These are phyloP conservation scores for Lepus oiostolus DNA, from an alignment of 2,797 vertebrate genomes.

Conservation along the genomic window DNA sequence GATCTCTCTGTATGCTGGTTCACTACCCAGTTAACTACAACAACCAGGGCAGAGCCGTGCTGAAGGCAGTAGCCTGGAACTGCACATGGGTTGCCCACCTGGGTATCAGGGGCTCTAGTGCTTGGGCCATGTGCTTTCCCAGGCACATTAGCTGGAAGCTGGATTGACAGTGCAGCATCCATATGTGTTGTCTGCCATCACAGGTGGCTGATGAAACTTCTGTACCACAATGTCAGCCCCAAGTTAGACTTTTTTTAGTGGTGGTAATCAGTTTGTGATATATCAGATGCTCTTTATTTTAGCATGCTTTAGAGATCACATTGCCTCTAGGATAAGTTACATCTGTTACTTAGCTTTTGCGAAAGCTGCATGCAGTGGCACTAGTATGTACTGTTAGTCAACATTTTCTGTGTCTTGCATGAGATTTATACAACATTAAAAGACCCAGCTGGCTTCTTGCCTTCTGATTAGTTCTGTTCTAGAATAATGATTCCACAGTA, in stretches of 20 bases:
- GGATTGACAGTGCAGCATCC: too few relatives aligned
- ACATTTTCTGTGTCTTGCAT: background rate
- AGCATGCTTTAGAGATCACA: background rate
- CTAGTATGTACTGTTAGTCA: background rate
- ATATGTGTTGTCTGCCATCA: too few relatives aligned
- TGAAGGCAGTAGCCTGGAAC: too few relatives aligned
- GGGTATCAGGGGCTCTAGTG: too few relatives aligned
- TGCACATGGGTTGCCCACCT: too few relatives aligned
- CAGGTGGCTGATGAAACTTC: too few relatives aligned
- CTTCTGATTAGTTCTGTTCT: background rate
- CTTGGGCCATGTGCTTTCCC: too few relatives aligned
- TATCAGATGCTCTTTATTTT: background rate
- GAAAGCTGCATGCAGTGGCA: background rate
- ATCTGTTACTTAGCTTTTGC: background rate
- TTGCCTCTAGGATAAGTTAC: background rate
- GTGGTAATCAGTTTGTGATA: background rate
- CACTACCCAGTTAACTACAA: too few relatives aligned
- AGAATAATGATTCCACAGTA: background rate
- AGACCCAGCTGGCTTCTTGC: background rate
- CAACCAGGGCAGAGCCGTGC: too few relatives aligned
- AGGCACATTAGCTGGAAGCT: background rate
- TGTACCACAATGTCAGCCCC: too few relatives aligned
- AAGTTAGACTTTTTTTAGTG: background rate
- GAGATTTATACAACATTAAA: background rate
- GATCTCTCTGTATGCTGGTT: too few relatives aligned